Base-by-base conservation (phyloP, 2,888 invertebrate genomes). In the Caenorhabditis zanzibari region DNA sequence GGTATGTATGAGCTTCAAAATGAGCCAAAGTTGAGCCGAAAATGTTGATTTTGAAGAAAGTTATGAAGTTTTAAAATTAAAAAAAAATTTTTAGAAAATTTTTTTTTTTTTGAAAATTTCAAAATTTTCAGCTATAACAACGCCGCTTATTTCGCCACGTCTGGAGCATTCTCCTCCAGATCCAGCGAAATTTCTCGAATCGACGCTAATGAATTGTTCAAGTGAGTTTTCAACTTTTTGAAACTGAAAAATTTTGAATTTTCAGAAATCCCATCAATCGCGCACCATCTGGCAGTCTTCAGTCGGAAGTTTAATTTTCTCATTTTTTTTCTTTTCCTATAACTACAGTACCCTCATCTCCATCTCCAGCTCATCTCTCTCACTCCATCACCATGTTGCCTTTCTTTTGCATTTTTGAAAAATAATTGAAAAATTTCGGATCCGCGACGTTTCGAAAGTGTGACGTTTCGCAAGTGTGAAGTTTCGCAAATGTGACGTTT, bases 121-220 rank as follows among this genome's bases (percentile, higher is more conserved):
- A 19, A 26, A 10, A 26, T 14, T 54, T 54, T 73, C 81, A 91
- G 91, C 72, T 91, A 91, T 77, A 91, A 91, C 81, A 91, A 91
- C 64, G 91, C 91, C 9, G 91, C 91, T n/a, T 91, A 88, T 74
- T 87, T 91, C 59, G 91, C 91, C 12, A 90, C 88, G 22, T 84
- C 89, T 14, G 90, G 89, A 14, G 88, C 88, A 6, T 75, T 88
- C 69, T 88, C 86, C 38, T 90, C 90, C 10, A 56, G 90, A 69
- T 90, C 88, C 38, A 90, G 90, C 64, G 91, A 91, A 44, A 89
- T 91, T 49, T 90, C 90, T 3, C 61, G 89, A 81, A 88, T 89
- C 54, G 90, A 90, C 66, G 88, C 88, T 9, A 82, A 80, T 61
- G 90, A 90, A 79, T 77, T 90, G 35, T 88, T 85, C 85, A 89